Evolutionary conservation across 2,113 vertebrate species (phyloP), one percentile per base, ranked within the genome.

Genomic region (Colinus virginianus): DNA sequence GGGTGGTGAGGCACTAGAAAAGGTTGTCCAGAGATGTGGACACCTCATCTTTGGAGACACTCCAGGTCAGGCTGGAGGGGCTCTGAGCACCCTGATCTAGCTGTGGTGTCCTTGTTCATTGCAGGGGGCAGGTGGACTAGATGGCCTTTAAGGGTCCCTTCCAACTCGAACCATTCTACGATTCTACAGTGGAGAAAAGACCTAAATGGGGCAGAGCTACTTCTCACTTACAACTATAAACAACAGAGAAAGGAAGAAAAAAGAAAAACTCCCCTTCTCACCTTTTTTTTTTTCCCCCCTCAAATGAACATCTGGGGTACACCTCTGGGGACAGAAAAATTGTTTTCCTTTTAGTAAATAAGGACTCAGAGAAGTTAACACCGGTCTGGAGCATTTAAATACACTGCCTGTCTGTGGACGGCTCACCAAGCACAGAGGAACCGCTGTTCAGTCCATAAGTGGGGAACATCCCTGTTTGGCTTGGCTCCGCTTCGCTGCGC

Each of bases 391-490:
- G 14, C 15, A n/a, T 25, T 72, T 83, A 69, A 80, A 56, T 66
- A 30, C 1, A 8, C 9, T 14, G 43, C 2, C 75, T 56, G 49
- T 26, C 69, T 76, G 45, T 43, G 68, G 26, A 21, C 14, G 62
- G 63, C 38, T 70, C 18, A 1, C 22, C 26, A 90, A 66, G 61
- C 13, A 43, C 1, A 70, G 66, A 30, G 30, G 79, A 14, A 48
- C 74, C 34, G 51, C 9, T 13, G 2, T 23, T 68, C 32, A 28
- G n/a, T 83, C 45, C 66, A 25, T 15, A 23, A 32, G 28, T 9
- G 0, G 38, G 78, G 79, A 91, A 93, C 78, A 61, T 90, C 85
- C 90, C 78, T 83, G 91, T 90, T 92, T 90, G 77, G 22, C 42
- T 96, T 96, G 96, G 96, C 91, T 79, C 72, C 17, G 48, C 19